Base-by-base conservation (phyloP, 53 echinoderm and acorn worm genomes). In the Temnopleurus reevesii region DNA sequence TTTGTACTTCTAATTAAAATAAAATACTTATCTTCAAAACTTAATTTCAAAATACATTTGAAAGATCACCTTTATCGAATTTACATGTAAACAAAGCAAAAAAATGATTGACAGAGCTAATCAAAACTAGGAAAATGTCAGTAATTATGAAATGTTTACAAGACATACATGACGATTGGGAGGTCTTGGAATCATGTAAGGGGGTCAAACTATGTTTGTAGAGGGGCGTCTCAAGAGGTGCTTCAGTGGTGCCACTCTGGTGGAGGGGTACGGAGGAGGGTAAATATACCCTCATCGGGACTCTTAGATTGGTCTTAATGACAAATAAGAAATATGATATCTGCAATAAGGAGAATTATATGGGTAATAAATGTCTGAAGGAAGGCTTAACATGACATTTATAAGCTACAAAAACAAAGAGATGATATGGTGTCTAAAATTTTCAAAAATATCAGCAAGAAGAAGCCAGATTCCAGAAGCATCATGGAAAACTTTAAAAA, bases 211-310 rank as follows among this genome's bases (percentile, higher is more conserved):
- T 0, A 29, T 49, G 79, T 77, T 77, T 49, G 29, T 77, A 5
- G 4, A 12, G 79, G 46, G 77, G 49, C 12, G 79, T 77, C 79
- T 77, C 46, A 47, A 77, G 79, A 13, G 79, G 79, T 46, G 15
- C 79, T 49, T 77, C 29, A 77, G 13, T 77, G 79, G 79, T 77
- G 79, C 79, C 79, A 77, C 79, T 77, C 47, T 25, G 49, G 27
- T 77, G 28, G 12, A 66, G 38, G 21, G 71, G 29, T 8, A 12
- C 19, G 12, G 10, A 77, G 46, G 79, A 77, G 79, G 49, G 79
- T 49, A 77, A 77, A 77, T 47, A 77, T 77, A 12, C 28, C 23
- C 79, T 46, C 28, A 24, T 28, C 49, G 28, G 0, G 46, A 77
- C 21, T 13, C 47, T 77, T 45, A 45, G 6, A 45, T 21, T 24